These are phyloP conservation scores for Ichneumoninae sp. DNA, from an alignment of 2,888 invertebrate genomes.

Conservation along the genomic window DNA sequence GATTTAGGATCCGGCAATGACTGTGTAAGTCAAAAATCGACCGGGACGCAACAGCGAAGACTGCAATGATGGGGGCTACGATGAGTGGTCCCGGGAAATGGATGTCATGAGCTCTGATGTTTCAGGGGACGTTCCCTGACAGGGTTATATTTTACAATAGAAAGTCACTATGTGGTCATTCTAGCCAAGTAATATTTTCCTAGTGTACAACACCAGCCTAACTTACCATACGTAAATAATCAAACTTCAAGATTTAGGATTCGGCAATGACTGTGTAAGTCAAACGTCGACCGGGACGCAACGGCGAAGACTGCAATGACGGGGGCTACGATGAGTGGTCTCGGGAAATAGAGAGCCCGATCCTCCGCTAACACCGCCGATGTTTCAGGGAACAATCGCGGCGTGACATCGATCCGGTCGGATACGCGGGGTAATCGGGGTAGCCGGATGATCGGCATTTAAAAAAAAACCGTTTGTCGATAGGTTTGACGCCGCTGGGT, in stretches of 20 bases:
- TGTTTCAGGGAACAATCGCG: conserved; percentile 4
- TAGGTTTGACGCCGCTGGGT: background rate
- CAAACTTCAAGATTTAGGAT: background rate
- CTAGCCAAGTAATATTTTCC: too few relatives aligned
- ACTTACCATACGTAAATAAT: background rate
- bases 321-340: background rate
- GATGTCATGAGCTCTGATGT: too few relatives aligned
- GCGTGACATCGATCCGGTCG: conserved; percentile 15
- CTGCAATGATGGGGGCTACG: too few relatives aligned
- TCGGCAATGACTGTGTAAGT: background rate
- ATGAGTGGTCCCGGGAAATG: too few relatives aligned
- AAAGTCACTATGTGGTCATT: too few relatives aligned
- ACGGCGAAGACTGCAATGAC: too few relatives aligned
- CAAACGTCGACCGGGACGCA: background rate
- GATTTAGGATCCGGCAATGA: too few relatives aligned
- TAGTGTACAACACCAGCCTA: too few relatives aligned
- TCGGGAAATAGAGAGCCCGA: background rate
- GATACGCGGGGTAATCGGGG: conserved; percentile 17
- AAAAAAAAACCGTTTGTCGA: conserved; percentile 19
- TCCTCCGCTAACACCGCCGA: background rate
- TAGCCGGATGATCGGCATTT: conserved; percentile 21
- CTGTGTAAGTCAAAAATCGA: too few relatives aligned
- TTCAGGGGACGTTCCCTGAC: too few relatives aligned
- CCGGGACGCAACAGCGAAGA: too few relatives aligned
- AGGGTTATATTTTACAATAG: too few relatives aligned